phyloP scores from a whole-genome alignment of 1,140 invertebrate genomes.

The Plodia interpunctella region DNA sequence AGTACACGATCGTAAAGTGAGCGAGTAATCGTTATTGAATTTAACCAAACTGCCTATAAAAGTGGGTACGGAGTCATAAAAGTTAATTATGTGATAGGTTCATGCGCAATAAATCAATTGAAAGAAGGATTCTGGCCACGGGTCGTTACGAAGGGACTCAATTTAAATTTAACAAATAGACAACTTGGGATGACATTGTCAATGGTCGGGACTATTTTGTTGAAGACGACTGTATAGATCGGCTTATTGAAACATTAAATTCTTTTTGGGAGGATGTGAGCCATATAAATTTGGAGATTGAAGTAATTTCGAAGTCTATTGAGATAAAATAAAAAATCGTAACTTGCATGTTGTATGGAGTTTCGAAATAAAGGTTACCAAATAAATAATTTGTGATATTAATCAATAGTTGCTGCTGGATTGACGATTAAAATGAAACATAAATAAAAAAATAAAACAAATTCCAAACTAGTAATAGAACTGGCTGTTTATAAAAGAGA shows the following conservation, averaged over 20 bases:
- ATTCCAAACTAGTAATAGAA: no score
- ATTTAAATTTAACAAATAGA: slow-evolving; percentile 6
- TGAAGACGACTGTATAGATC: background rate
- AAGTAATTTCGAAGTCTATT: background rate
- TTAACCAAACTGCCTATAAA: slow-evolving; percentile 11
- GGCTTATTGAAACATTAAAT: slow-evolving; percentile 3
- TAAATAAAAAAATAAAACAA: no score
- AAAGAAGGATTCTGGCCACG: slow-evolving; percentile 10
- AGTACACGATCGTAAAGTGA: slow-evolving; percentile 5
- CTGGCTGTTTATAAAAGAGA: no score
- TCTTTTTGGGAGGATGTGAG: background rate
- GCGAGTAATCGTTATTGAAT: slow-evolving; percentile 11
- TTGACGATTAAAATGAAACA: no score
- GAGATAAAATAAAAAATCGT: background rate
- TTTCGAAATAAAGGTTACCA: no score
- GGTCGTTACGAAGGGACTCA: background rate
- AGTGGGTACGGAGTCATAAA: slow-evolving; percentile 12
- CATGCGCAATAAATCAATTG: slow-evolving; percentile 21
- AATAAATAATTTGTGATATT: no score
- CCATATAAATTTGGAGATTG: background rate
- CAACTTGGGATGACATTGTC: background rate
- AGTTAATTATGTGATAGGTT: slow-evolving; percentile 22
- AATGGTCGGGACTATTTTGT: background rate
- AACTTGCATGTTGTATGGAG: background rate
- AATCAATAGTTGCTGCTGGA: no score